Conservation (phyloP, 2,888 invertebrate genomes). For the Watsonalla cultraria region DNA sequence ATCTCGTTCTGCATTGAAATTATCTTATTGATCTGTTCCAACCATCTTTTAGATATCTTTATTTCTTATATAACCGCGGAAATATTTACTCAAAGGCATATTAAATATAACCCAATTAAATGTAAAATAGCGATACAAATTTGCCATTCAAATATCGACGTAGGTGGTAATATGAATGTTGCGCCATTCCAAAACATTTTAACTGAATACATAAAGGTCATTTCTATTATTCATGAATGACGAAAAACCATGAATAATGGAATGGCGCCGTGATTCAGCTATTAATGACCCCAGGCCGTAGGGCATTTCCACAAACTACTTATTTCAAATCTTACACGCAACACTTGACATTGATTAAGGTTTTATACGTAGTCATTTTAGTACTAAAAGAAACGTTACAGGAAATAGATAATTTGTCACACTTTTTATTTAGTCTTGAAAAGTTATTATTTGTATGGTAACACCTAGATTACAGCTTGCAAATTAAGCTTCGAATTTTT, state of each 20-base stretch:
- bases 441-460: no score
- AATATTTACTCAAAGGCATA: no score
- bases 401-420: neutral
- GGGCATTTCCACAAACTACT: constrained; percentile 35
- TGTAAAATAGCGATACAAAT: neutral
- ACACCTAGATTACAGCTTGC: no score
- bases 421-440: no score
- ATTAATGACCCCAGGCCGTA: constrained; percentile 34
- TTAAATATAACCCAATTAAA: no score
- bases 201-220: constrained; percentile 38
- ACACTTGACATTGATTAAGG: constrained; percentile 28
- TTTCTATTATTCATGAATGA: constrained; percentile 44
- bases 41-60: no score
- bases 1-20: no score
- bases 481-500: no score
- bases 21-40: no score
- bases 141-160: neutral
- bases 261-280: constrained; percentile 41
- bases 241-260: constrained; percentile 36
- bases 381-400: neutral
- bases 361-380: neutral
- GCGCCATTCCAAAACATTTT: constrained; percentile 25
- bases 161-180: constrained; percentile 7
- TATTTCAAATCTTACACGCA: constrained; percentile 22
- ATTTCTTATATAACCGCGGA: no score